phyloP scores from a whole-genome alignment of 2,113 vertebrate genomes.

The Chloroceryle aenea region DNA sequence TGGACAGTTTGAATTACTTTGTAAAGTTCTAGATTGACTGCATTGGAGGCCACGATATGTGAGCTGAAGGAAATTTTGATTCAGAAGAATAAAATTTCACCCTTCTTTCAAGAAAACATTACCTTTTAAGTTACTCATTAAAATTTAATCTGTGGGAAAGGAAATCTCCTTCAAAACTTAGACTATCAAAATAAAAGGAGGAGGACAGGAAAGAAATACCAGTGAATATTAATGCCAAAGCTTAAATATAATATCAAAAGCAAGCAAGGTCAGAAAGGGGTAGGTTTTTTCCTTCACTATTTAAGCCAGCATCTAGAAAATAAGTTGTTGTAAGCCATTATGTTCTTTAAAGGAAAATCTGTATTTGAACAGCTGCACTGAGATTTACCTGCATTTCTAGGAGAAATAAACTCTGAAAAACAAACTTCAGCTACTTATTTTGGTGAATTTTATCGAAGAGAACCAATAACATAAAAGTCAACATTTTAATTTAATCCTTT shows the following conservation, averaged over 20 bases:
- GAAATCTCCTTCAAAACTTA: neutral
- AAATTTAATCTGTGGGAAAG: neutral
- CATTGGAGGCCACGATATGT: fast-evolving
- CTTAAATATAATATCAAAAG: neutral
- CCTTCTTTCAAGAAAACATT: neutral
- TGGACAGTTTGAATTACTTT: neutral
- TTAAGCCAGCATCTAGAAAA: neutral
- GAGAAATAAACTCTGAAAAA: neutral
- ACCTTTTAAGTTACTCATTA: neutral
- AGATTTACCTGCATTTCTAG: neutral
- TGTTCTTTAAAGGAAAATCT: neutral
- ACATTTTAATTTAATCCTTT: neutral
- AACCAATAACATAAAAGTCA: neutral
- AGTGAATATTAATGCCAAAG: neutral
- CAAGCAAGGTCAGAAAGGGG: neutral
- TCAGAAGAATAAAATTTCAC: neutral
- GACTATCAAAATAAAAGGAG: neutral
- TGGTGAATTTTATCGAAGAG: neutral
- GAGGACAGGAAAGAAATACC: neutral
- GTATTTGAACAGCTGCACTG: neutral
- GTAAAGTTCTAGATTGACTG: neutral
- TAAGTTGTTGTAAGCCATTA: neutral
- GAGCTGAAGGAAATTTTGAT: neutral
- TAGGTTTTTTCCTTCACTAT: fast-evolving
- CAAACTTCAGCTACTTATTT: neutral